Conservation (phyloP, 2,797 vertebrate genomes). For the Megaceryle alcyon region DNA sequence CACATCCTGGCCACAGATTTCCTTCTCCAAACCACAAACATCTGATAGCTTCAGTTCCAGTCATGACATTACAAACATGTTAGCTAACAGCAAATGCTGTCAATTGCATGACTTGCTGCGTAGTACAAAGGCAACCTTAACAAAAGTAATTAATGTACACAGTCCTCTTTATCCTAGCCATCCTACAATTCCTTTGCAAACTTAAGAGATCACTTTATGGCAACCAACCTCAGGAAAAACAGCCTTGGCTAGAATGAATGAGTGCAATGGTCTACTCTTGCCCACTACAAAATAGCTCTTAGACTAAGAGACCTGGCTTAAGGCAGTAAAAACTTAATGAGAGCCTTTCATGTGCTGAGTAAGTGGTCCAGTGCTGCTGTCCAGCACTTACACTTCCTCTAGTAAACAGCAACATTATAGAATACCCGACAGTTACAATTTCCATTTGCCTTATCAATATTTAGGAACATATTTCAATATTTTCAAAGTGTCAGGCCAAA, state of each 20-base stretch:
- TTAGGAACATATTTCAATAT: background rate
- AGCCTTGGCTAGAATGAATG: background rate
- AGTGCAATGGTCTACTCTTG: accelerated
- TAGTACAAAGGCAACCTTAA: background rate
- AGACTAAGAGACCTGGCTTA: background rate
- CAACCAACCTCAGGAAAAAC: background rate
- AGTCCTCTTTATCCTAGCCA: background rate
- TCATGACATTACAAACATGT: background rate
- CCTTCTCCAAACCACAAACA: background rate
- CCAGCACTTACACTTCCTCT: background rate
- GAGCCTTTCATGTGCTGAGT: background rate
- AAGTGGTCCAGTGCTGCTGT: background rate
- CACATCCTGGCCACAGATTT: background rate
- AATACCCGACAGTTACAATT: background rate
- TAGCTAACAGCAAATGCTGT: background rate
- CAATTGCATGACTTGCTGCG: background rate
- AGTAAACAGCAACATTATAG: background rate
- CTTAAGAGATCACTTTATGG: background rate
- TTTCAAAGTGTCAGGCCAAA: background rate
- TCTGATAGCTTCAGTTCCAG: background rate
- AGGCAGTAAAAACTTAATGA: background rate
- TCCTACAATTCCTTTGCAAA: background rate
- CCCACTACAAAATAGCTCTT: background rate
- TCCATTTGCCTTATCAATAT: background rate
- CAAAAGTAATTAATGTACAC: background rate